Evolutionary conservation across 2,797 vertebrate species (phyloP).

Genomic region (Gallinago solitaria): DNA sequence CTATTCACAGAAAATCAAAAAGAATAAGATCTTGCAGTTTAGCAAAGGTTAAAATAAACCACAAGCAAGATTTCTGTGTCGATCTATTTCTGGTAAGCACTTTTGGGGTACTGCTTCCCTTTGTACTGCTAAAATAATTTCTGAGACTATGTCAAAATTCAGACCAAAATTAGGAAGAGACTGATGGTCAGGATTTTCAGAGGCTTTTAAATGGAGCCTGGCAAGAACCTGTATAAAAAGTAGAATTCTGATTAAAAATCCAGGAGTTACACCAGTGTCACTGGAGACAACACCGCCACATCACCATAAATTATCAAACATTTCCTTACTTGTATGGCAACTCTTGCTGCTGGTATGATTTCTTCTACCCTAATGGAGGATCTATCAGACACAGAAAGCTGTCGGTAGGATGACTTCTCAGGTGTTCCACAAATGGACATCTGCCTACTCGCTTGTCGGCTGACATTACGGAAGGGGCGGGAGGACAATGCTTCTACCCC

Average conservation of each 20-base stretch:
- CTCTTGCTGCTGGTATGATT: conserved; percentile 96
- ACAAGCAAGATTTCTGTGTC: neutral
- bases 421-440: conserved; percentile 96
- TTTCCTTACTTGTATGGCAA: conserved; percentile 90
- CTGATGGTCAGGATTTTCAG: neutral
- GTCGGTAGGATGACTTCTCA: conserved; percentile 95
- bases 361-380: conserved; percentile 98
- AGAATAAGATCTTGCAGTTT: neutral
- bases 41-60: neutral
- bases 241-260: neutral
- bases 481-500: conserved; percentile 92
- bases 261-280: neutral
- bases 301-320: neutral
- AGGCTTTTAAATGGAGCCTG: neutral
- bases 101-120: neutral
- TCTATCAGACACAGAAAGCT: conserved; percentile 95
- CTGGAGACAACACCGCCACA: accelerated
- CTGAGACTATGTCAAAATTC: neutral
- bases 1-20: neutral
- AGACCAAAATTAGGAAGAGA: neutral
- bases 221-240: neutral
- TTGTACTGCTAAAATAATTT: neutral
- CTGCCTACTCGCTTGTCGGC: conserved; percentile 87
- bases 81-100: neutral
- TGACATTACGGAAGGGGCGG: conserved; percentile 92